Percentiles rank a stretch among this genome's conserved stretches.
Conservation (phyloP, 2,888 invertebrate genomes). For the Diogma glabrata region DNA sequence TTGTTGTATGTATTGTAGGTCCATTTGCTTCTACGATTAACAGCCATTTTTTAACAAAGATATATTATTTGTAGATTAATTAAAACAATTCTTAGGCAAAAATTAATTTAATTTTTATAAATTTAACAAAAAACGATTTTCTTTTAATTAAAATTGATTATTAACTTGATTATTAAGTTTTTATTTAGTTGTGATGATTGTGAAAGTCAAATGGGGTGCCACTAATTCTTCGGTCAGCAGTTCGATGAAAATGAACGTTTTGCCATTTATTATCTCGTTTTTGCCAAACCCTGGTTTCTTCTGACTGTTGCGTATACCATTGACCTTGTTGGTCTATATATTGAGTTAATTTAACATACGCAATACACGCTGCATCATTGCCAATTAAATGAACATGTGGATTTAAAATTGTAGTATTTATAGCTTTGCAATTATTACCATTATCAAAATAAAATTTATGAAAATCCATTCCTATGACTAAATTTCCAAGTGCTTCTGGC, state of each 20-base stretch:
- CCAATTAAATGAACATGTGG: constrained; percentile 97
- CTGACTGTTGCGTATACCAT: constrained; percentile 91
- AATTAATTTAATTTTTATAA: too few relatives aligned
- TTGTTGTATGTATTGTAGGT: too few relatives aligned
- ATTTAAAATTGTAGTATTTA: constrained; percentile 95
- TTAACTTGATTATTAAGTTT: too few relatives aligned
- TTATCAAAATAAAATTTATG: constrained; percentile 99
- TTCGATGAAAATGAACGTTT: constrained; percentile 98
- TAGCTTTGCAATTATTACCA: constrained; percentile 83
- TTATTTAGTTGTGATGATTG: constrained; percentile 26
- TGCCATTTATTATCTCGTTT: constrained; percentile 98
- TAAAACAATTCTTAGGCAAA: too few relatives aligned
- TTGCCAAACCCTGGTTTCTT: constrained; percentile 99
- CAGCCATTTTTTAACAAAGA: too few relatives aligned
- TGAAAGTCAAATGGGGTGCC: constrained; percentile 38
- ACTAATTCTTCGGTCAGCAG: constrained; percentile 45
- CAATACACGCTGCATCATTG: constrained; percentile 98
- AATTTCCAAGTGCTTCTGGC: constrained; percentile 96
- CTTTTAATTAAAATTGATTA: too few relatives aligned
- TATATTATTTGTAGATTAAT: too few relatives aligned
- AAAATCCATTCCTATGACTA: constrained; percentile 99
- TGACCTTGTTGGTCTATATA: constrained; percentile 92
- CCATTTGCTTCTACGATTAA: too few relatives aligned
- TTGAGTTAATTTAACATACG: constrained; percentile 95
- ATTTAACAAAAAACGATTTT: too few relatives aligned